Evolutionary conservation across 2,797 vertebrate genomes (phyloP).

Genomic region (Bradypodion ventrale): DNA sequence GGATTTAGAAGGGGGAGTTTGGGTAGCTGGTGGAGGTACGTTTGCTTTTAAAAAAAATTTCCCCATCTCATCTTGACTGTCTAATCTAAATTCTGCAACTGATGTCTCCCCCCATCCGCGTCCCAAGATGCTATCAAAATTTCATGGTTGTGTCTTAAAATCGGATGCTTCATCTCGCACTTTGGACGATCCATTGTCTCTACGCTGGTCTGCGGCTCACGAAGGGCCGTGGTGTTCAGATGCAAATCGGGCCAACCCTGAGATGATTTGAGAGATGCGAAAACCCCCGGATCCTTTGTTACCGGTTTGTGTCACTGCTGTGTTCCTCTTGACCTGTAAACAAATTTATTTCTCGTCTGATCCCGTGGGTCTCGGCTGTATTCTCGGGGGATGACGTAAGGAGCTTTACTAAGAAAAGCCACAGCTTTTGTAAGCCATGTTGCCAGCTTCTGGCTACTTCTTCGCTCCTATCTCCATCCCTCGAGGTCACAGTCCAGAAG

Average conservation of each 20-base stretch:
- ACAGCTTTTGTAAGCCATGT: constrained; percentile 31
- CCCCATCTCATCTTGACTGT: background rate
- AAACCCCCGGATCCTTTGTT: background rate
- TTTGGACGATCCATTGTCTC: background rate
- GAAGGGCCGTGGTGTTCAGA: background rate
- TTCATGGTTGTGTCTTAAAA: background rate
- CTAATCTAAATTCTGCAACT: background rate
- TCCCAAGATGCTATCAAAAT: background rate
- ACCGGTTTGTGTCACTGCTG: constrained; percentile 14
- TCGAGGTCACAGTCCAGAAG: constrained; percentile 4
- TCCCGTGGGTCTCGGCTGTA: constrained; percentile 19
- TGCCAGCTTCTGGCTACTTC: constrained; percentile 33
- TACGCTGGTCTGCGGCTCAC: background rate
- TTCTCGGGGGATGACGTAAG: constrained; percentile 40
- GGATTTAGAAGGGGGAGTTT: too few species aligned
- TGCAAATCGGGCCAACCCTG: too few species aligned
- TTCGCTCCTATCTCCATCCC: background rate
- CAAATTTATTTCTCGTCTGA: constrained; percentile 27
- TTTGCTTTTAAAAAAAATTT: background rate
- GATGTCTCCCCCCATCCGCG: background rate
- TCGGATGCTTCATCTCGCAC: background rate
- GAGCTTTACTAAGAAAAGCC: constrained; percentile 58
- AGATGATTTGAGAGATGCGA: background rate
- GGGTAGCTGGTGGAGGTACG: too few species aligned
- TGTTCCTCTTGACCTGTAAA: constrained; percentile 14